These are phyloP conservation scores for Tetranychus piercei DNA, from an alignment of 2,888 invertebrate genomes.

Conservation along the genomic window DNA sequence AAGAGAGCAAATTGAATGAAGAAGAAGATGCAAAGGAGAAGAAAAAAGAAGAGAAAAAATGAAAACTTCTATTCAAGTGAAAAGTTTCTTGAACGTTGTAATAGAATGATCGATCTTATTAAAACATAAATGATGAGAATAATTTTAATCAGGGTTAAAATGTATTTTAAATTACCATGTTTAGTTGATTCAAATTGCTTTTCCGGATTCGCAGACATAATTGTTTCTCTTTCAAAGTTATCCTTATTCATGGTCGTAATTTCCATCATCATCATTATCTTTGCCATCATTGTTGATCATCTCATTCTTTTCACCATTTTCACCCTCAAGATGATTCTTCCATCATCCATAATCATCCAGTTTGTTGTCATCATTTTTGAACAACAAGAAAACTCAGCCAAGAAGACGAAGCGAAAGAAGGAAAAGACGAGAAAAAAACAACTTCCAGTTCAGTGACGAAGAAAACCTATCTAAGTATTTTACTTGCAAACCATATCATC, in stretches of 20 bases:
- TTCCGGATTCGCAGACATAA: neutral
- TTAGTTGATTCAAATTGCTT: neutral
- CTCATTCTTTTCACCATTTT: neutral
- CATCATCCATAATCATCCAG: neutral
- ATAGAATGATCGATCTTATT: neutral
- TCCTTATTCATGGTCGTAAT: neutral
- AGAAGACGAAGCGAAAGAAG: no score
- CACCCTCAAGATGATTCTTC: neutral
- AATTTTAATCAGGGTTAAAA: neutral
- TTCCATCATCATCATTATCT: neutral
- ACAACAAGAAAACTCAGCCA: no score
- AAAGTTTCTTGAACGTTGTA: neutral
- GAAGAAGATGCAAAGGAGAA: neutral
- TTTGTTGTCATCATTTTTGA: neutral
- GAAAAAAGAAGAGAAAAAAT: neutral
- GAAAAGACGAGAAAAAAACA: neutral
- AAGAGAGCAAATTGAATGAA: neutral
- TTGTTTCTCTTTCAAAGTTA: neutral
- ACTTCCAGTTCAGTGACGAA: neutral
- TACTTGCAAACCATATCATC: neutral
- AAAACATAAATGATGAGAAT: neutral
- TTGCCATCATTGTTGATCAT: neutral
- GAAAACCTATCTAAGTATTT: neutral
- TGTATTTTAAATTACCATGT: neutral
- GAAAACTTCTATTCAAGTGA: neutral